Evolutionary conservation across 1,140 invertebrate genomes (phyloP).

Genomic region (Elysia chlorotica): DNA sequence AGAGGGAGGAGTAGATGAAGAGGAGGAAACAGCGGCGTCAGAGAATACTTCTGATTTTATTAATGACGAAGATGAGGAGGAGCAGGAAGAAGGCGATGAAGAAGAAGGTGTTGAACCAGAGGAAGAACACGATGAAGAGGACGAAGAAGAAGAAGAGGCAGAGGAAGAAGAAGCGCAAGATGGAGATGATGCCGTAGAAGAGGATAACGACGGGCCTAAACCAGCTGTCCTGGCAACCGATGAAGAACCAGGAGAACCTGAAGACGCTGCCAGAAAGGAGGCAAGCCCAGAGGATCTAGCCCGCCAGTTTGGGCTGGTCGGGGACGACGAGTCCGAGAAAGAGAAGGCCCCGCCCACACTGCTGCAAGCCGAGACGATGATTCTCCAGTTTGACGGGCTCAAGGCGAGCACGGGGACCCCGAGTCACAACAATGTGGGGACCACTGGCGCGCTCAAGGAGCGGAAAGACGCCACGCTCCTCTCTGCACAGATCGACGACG

Average conservation of each 20-base stretch:
- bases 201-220: conserved; percentile 17
- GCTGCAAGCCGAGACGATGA: conserved; percentile 11
- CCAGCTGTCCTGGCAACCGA: too few relatives aligned
- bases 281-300: not conserved
- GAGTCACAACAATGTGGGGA: not conserved
- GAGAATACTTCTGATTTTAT: not conserved
- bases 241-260: not conserved
- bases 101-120: not conserved
- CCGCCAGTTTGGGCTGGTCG: not conserved
- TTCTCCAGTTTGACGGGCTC: conserved; percentile 15
- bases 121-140: not conserved
- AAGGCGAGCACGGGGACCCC: not conserved
- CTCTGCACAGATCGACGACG: not conserved
- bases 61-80: not conserved
- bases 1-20: not conserved
- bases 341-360: too few relatives aligned
- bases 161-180: not conserved
- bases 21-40: not conserved
- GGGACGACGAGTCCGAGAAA: too few relatives aligned
- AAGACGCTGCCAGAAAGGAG: not conserved
- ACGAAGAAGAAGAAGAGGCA: conserved; percentile 7
- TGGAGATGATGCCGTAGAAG: not conserved
- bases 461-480: conserved; percentile 6
- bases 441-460: not conserved
- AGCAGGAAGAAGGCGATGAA: not conserved